phyloP scores from a whole-genome alignment of 2,113 vertebrate genomes.

The Arvicanthis niloticus region DNA sequence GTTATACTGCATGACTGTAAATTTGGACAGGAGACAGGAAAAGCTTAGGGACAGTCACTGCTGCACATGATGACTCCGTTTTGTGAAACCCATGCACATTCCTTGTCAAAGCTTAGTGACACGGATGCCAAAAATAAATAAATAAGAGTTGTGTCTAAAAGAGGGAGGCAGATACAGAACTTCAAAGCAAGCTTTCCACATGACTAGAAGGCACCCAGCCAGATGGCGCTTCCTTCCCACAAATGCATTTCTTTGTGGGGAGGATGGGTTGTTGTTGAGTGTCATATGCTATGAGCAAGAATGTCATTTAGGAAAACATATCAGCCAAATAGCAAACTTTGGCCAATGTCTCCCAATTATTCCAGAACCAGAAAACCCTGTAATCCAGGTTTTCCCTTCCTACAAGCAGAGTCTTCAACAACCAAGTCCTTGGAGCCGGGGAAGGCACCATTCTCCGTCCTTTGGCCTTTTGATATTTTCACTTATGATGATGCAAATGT shows the following conservation, averaged over 20 bases:
- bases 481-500: background rate
- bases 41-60: background rate
- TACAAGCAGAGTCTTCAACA: background rate
- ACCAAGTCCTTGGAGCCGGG: fast-evolving
- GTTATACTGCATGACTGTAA: background rate
- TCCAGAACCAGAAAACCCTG: background rate
- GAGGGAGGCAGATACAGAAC: background rate
- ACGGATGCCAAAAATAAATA: background rate
- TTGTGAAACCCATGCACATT: background rate
- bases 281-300: background rate
- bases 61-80: background rate
- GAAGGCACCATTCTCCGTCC: background rate
- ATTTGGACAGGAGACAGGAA: background rate
- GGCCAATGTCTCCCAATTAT: fast-evolving
- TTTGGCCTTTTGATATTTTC: background rate
- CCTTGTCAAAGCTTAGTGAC: background rate
- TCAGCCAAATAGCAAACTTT: background rate
- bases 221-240: background rate
- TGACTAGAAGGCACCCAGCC: background rate
- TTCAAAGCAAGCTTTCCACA: background rate
- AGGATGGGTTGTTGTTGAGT: background rate
- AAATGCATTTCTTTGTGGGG: background rate
- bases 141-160: background rate
- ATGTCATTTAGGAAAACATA: background rate
- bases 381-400: background rate